These are phyloP conservation scores for Columba livia DNA, from an alignment of 2,113 vertebrate species.

Conservation along the genomic window DNA sequence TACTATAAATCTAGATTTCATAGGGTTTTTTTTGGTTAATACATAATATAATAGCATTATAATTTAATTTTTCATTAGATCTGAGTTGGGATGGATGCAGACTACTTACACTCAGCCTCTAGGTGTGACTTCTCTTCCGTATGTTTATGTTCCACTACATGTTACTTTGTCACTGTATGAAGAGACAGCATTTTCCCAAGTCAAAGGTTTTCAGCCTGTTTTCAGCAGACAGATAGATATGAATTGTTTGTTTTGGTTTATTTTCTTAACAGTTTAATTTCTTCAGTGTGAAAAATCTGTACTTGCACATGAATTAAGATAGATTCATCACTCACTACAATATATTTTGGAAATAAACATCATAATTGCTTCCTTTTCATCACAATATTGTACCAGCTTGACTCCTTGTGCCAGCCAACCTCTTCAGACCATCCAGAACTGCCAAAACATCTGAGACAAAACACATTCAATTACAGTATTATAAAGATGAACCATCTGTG, in stretches of 20 bases:
- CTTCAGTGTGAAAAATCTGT: neutral
- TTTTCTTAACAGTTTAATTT: neutral
- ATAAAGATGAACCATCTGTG: slow-evolving; percentile 51
- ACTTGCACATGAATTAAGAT: neutral
- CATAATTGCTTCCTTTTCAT: slow-evolving; percentile 31
- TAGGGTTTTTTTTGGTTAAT: neutral
- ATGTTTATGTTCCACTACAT: neutral
- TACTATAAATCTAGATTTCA: neutral
- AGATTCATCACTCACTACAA: neutral
- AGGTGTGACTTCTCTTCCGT: neutral
- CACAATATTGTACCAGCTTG: slow-evolving; percentile 32
- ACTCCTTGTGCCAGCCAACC: slow-evolving; percentile 6
- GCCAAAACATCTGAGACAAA: slow-evolving; percentile 38
- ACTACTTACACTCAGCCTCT: neutral
- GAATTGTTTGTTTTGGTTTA: neutral
- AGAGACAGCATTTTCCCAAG: neutral
- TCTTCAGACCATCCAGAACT: neutral
- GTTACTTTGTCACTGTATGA: neutral
- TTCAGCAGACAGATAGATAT: neutral
- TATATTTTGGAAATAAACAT: slow-evolving; percentile 30
- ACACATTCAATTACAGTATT: neutral
- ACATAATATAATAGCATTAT: neutral
- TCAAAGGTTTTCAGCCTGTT: neutral
- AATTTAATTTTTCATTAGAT: neutral
- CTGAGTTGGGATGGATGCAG: neutral